These are phyloP conservation scores for Heterotilapia buettikoferi DNA, from an alignment of 2,113 vertebrate genomes.

Conservation along the genomic window DNA sequence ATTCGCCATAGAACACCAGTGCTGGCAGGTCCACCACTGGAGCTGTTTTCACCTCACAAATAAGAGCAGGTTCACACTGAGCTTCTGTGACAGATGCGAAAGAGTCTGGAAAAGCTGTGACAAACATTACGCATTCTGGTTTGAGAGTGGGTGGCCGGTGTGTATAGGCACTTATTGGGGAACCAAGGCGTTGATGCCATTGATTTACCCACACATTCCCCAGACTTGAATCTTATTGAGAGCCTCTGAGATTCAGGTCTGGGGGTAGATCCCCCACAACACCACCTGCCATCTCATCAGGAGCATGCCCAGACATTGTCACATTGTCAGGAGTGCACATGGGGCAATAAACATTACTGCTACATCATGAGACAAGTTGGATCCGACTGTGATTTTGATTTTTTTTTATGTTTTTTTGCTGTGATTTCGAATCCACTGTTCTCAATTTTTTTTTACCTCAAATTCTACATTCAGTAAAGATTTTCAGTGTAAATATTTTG, in stretches of 20 bases:
- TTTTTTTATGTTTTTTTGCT: not conserved
- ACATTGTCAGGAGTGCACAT: not conserved
- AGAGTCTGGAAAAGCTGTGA: not conserved
- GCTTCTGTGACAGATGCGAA: not conserved
- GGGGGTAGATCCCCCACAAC: not conserved
- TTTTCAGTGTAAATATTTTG: not conserved
- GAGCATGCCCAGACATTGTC: not conserved
- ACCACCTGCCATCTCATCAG: not conserved
- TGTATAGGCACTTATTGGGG: not conserved
- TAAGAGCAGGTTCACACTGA: not conserved
- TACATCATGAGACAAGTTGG: not conserved
- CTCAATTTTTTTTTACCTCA: not conserved
- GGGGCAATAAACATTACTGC: not conserved
- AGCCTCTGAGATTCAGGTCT: not conserved
- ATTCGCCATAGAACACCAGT: not conserved
- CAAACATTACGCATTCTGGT: not conserved
- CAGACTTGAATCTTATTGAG: not conserved
- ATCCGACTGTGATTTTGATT: not conserved
- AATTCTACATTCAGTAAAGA: not conserved
- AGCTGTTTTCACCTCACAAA: not conserved
- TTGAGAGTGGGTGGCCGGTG: not conserved
- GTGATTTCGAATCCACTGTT: not conserved
- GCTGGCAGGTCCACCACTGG: not conserved
- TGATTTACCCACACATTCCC: not conserved
- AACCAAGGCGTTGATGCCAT: not conserved